These are phyloP conservation scores for Loriculus beryllinus DNA, from an alignment of 2,797 vertebrate species.

Conservation along the genomic window DNA sequence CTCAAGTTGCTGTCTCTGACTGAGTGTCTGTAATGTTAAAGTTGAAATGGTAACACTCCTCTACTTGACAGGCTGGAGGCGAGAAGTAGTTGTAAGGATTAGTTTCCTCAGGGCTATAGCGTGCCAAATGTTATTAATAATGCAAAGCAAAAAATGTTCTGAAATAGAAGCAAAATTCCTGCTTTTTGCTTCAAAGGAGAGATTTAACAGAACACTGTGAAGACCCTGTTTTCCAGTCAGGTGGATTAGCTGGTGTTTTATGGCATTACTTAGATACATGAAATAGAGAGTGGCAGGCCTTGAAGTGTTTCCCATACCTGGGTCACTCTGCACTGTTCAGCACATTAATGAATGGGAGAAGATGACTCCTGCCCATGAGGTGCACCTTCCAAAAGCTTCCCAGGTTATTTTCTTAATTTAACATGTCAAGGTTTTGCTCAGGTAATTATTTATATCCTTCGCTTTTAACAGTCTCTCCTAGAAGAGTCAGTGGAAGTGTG, in stretches of 20 bases:
- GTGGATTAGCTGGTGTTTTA: background rate
- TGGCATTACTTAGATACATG: background rate
- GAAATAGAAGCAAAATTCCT: slow-evolving; percentile 11
- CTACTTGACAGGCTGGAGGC: background rate
- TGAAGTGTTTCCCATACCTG: background rate
- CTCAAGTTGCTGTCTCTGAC: background rate
- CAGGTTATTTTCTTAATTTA: background rate
- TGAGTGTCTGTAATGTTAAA: background rate
- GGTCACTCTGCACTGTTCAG: background rate
- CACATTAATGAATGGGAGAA: background rate
- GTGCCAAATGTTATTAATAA: slow-evolving; percentile 29
- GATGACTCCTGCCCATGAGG: background rate
- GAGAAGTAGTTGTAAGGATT: slow-evolving; percentile 7
- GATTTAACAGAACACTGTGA: background rate
- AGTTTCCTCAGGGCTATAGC: background rate
- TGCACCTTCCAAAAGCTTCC: background rate
- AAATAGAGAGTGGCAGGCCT: background rate
- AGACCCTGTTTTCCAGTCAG: background rate
- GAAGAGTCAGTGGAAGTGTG: background rate
- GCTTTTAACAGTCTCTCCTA: background rate
- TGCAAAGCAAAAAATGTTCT: slow-evolving; percentile 16
- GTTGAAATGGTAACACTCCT: background rate
- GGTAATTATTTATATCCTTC: background rate
- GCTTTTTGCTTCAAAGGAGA: slow-evolving; percentile 20
- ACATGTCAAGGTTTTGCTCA: background rate